phyloP scores from a whole-genome alignment of 2,888 invertebrate species.

The Sphaerophoria rueppellii region DNA sequence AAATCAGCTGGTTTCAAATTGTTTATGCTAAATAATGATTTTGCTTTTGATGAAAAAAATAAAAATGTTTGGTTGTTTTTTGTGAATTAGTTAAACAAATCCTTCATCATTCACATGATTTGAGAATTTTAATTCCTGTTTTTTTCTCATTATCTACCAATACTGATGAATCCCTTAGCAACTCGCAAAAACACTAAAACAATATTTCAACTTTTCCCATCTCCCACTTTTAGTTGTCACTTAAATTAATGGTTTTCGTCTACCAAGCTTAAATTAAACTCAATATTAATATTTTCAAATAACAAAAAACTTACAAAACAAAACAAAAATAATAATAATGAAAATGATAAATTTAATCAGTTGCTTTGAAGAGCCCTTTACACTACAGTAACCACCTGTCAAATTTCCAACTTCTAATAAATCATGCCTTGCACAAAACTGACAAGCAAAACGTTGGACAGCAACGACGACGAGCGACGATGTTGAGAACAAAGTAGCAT shows the following conservation, averaged over 20 bases:
- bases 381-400: constrained; percentile 20
- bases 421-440: constrained; percentile 35
- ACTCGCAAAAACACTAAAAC: too few relatives aligned
- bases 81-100: too few relatives aligned
- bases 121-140: too few relatives aligned
- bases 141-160: too few relatives aligned
- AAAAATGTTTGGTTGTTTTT: too few relatives aligned
- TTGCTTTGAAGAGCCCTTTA: constrained; percentile 6
- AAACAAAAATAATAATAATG: constrained; percentile 10
- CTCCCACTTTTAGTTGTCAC: not conserved
- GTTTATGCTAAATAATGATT: too few relatives aligned
- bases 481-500: constrained; percentile 3
- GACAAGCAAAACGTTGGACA: constrained; percentile 18
- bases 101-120: too few relatives aligned
- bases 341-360: constrained; percentile 37
- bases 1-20: too few relatives aligned
- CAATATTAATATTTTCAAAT: constrained; percentile 14
- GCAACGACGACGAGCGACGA: not conserved
- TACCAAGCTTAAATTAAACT: not conserved
- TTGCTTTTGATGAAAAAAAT: too few relatives aligned
- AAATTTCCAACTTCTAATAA: constrained; percentile 40
- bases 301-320: not conserved
- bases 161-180: too few relatives aligned
- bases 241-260: constrained; percentile 19
- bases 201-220: not conserved